Evolutionary conservation across 2,113 vertebrate species (phyloP).

Genomic region (Microtus montanus): DNA sequence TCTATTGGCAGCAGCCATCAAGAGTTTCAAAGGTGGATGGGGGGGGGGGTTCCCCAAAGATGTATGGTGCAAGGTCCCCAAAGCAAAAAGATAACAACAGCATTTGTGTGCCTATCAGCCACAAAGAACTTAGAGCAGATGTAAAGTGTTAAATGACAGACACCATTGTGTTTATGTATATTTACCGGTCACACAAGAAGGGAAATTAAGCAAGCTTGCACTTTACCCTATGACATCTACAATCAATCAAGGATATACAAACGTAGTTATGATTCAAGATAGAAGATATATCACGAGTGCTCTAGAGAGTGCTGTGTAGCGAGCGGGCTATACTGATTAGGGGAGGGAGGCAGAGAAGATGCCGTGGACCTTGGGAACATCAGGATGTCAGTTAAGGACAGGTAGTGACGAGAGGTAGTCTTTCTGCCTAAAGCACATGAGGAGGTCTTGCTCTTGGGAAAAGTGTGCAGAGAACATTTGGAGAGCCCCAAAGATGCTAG

Average conservation of each 20-base stretch:
- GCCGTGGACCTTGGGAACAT: neutral
- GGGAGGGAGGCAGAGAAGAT: neutral
- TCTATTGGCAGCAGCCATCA: neutral
- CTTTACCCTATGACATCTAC: neutral
- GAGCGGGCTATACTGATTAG: neutral
- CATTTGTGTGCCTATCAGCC: neutral
- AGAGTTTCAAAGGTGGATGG: neutral
- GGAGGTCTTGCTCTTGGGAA: neutral
- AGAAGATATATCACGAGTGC: neutral
- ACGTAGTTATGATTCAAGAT: slow-evolving; percentile 17
- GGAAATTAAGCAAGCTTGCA: neutral
- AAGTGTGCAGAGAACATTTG: neutral
- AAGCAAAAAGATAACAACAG: neutral
- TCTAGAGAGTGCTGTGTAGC: neutral
- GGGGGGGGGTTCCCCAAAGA: neutral
- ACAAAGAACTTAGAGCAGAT: neutral
- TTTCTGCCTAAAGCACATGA: neutral
- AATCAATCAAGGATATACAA: neutral
- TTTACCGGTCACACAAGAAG: neutral
- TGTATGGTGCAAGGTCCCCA: neutral
- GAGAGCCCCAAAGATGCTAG: neutral
- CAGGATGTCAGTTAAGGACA: neutral
- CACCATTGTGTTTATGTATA: neutral
- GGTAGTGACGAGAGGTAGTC: too few species aligned
- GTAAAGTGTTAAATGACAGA: neutral